A percentile compares a stretch with the other conserved stretches of the same genome.
Conservation (phyloP, 1,140 invertebrate genomes). For the Acromyrmex heyeri region DNA sequence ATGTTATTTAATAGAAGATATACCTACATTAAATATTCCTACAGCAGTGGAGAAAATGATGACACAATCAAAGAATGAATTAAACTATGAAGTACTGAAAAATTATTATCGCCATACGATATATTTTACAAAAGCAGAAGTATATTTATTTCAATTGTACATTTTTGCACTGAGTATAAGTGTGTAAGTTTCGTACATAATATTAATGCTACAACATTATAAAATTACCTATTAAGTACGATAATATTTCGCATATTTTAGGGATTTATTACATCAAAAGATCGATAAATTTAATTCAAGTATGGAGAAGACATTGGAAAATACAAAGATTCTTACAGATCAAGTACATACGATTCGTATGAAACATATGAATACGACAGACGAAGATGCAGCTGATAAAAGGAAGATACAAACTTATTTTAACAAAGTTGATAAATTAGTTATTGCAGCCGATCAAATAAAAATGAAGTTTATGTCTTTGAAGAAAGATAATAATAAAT, state of each 20-base stretch:
- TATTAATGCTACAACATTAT: conserved; percentile 24
- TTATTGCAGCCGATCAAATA: conserved; percentile 64
- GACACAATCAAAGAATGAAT: conserved; percentile 62
- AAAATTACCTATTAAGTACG: conserved; percentile 19
- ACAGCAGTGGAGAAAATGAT: conserved; percentile 81
- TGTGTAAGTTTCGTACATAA: conserved; percentile 75
- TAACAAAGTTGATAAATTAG: conserved; percentile 71
- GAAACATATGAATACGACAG: not conserved
- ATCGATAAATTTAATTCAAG: conserved; percentile 60
- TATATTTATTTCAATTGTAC: conserved; percentile 76
- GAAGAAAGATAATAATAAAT: conserved; percentile 43
- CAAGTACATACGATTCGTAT: conserved; percentile 32
- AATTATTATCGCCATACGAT: conserved; percentile 77
- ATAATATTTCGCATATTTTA: conserved; percentile 61
- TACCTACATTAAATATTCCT: conserved; percentile 73
- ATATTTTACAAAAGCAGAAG: conserved; percentile 80
- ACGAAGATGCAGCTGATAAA: not conserved
- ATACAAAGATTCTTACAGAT: conserved; percentile 56
- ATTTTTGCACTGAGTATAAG: conserved; percentile 79
- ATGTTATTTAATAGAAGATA: conserved; percentile 40
- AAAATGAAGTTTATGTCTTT: conserved; percentile 65
- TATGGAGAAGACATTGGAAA: conserved; percentile 59
- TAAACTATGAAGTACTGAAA: conserved; percentile 72
- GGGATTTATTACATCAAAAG: conserved; percentile 79
- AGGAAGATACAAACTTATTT: conserved; percentile 36